Evolutionary conservation across 2,888 invertebrate genomes (phyloP), one percentile per base, ranked within the genome.

Genomic region (Cheilosia scutellata): DNA sequence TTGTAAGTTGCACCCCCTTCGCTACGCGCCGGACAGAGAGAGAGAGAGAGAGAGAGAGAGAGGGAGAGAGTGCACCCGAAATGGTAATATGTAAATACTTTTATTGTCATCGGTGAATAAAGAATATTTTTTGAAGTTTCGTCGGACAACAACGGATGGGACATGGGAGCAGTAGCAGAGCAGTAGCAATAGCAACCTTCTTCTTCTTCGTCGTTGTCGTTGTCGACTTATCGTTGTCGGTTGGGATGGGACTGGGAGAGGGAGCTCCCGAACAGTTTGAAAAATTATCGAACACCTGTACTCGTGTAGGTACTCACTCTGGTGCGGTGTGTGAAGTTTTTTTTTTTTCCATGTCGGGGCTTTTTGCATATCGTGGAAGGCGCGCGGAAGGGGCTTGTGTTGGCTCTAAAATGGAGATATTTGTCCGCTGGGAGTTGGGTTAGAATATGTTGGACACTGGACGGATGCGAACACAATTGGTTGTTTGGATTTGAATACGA

Each of bases 41-140:
- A 20, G 20, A 20, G 1, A 20, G 20, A 20, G 20, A 20, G 0
- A 13, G 11, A 11, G 37, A 13, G 11, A 11, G 37, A 37, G 37
- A 9, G 37, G 4, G 37, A 16, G 77, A 49, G 57, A 44, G 66
- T 90, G 90, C 91, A 91, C 91, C 90, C 89, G 89, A 91, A 91
- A 90, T 90, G 89, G 90, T 88, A 90, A 91, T 91, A 91, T 91
- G 91, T 90, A 91, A 91, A 91, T 91, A 91, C 90, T 91, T 91
- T 91, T 91, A 91, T 91, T 91, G 91, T 91, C 91, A 91, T 91
- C 90, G 90, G 82, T 82, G 86, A 76, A 86, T 86, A 86, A 86
- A 86, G 86, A 86, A 86, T 86, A 82, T 86, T 86, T 83, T 86
- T 82, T 86, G 76, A 82, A 86, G 82, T 80, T 76, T n/a, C 42